Evolutionary conservation across 2,888 invertebrate genomes (phyloP).

Genomic region (Synanthedon tipuliformis): DNA sequence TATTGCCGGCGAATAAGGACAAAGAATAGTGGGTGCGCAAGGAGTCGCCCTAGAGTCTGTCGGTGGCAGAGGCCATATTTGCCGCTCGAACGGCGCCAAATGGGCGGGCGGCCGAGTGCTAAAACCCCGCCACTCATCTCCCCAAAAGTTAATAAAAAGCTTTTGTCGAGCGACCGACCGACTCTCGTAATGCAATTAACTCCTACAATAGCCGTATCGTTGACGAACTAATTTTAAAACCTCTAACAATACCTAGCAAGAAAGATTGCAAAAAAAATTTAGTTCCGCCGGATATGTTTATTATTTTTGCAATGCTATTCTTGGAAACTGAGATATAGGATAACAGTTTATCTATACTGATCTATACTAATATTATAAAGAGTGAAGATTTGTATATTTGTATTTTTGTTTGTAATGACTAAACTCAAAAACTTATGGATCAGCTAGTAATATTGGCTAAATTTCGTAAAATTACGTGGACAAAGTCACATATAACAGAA

Average conservation of each 20-base stretch:
- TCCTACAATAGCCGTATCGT: constrained; percentile 56
- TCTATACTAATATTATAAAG: too few relatives aligned
- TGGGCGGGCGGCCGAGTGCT: constrained; percentile 33
- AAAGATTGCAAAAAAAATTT: neutral
- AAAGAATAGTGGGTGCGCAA: constrained; percentile 26
- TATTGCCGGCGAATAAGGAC: constrained; percentile 40
- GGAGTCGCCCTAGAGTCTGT: constrained; percentile 51
- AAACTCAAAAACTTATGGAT: too few relatives aligned
- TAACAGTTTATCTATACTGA: too few relatives aligned
- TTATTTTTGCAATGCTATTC: too few relatives aligned
- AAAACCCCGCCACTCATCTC: constrained; percentile 48
- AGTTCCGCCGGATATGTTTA: too few relatives aligned
- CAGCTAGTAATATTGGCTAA: too few relatives aligned
- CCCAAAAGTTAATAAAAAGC: constrained; percentile 59
- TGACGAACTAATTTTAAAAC: constrained; percentile 62
- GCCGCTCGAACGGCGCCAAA: constrained; percentile 49
- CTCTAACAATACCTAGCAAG: neutral
- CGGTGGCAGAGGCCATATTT: constrained; percentile 57
- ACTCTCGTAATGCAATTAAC: constrained; percentile 70
- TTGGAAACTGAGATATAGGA: too few relatives aligned
- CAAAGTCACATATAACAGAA: too few relatives aligned
- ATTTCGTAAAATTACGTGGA: too few relatives aligned
- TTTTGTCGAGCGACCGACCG: constrained; percentile 51
- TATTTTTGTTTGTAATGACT: too few relatives aligned
- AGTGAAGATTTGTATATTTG: too few relatives aligned